Evolutionary conservation across 23 tunicate genomes (phyloP).

Genomic region (Trididemnum nubilum): DNA sequence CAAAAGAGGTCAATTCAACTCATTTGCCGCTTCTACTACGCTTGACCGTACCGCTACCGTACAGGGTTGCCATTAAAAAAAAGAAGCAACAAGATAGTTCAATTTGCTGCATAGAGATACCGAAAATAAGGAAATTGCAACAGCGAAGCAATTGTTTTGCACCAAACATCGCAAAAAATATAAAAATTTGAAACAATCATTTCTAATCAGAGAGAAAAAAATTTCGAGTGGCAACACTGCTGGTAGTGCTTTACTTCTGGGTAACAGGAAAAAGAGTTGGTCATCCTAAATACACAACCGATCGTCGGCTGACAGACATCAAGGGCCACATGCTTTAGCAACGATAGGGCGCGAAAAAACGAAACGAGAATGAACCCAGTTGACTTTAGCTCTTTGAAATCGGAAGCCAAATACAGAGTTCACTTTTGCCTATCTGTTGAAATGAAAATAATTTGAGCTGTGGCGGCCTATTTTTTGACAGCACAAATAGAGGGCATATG

Average conservation of each 20-base stretch:
- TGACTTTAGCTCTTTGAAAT: neutral
- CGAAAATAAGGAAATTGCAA: too few relatives aligned
- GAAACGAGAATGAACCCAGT: slow-evolving; percentile 16
- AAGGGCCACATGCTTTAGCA: slow-evolving; percentile 7
- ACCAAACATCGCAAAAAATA: too few relatives aligned
- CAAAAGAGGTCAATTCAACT: too few relatives aligned
- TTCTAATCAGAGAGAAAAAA: too few relatives aligned
- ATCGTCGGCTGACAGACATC: neutral
- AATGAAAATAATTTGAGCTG: neutral
- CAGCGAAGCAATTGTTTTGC: too few relatives aligned
- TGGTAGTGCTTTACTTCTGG: too few relatives aligned
- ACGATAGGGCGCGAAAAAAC: slow-evolving; percentile 1
- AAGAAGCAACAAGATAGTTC: too few relatives aligned
- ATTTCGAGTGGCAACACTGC: too few relatives aligned
- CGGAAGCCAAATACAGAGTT: slow-evolving; percentile 14
- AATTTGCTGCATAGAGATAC: too few relatives aligned
- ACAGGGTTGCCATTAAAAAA: too few relatives aligned
- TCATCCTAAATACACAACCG: neutral
- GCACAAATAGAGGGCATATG: neutral
- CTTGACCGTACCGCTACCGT: neutral
- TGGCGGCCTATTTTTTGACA: neutral
- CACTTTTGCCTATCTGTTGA: neutral
- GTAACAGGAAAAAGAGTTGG: neutral
- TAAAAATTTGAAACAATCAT: too few relatives aligned
- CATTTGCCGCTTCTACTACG: neutral